These are phyloP conservation scores for Hypotaenidia philippensis DNA, from an alignment of 2,797 vertebrate genomes.

Conservation along the genomic window DNA sequence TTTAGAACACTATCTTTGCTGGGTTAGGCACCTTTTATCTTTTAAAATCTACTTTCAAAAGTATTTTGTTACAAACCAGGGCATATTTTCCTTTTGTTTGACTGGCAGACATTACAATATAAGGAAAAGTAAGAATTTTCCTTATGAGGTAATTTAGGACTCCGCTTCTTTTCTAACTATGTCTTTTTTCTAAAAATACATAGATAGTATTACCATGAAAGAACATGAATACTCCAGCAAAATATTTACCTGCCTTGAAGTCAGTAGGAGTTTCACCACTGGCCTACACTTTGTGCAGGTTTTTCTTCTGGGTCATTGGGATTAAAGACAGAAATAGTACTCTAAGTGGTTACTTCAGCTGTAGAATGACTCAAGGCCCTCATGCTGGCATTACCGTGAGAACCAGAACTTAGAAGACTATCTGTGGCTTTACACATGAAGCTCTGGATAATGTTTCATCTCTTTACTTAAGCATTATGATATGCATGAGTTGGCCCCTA, in stretches of 20 bases:
- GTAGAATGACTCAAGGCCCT: constrained; percentile 31
- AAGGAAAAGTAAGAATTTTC: neutral
- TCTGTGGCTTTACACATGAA: constrained; percentile 37
- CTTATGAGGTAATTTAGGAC: neutral
- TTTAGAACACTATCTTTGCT: neutral
- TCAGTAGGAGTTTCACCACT: neutral
- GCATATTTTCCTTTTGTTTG: neutral
- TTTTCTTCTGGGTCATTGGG: constrained; percentile 4
- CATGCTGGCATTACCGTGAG: constrained; percentile 32
- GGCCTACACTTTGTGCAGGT: neutral
- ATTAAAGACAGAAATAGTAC: constrained; percentile 12
- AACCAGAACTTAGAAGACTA: neutral
- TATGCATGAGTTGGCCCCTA: neutral
- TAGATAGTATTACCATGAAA: neutral
- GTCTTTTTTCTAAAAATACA: neutral
- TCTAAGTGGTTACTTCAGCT: constrained; percentile 15
- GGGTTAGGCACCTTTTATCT: neutral
- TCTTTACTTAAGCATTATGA: constrained; percentile 11
- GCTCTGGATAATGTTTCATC: neutral
- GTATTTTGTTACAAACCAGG: neutral
- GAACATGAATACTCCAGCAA: neutral
- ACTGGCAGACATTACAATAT: neutral
- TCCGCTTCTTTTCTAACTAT: neutral
- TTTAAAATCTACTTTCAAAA: neutral
- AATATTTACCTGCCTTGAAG: neutral